Conservation (phyloP, 2,113 vertebrate species). For the Menura novaehollandiae region DNA sequence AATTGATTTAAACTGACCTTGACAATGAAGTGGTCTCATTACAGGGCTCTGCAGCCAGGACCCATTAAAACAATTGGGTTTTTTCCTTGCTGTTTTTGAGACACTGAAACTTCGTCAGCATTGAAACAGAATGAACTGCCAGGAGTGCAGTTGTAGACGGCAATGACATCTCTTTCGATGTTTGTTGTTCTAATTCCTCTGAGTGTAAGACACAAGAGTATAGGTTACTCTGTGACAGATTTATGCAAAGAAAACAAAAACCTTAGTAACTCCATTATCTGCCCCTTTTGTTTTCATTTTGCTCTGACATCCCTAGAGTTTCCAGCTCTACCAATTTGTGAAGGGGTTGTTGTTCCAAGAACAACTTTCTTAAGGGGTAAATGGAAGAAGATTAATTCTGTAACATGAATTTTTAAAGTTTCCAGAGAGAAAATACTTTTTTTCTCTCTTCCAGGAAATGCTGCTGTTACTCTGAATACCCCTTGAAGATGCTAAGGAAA, state of each 20-base stretch:
- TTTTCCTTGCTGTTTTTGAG: slow-evolving; percentile 20
- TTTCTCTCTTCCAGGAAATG: neutral
- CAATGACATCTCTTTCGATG: neutral
- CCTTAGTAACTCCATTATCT: neutral
- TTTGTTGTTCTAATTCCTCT: neutral
- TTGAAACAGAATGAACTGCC: slow-evolving; percentile 10
- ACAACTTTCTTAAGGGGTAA: neutral
- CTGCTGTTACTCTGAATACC: neutral
- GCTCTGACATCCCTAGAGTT: neutral
- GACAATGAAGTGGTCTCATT: neutral
- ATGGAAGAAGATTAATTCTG: neutral
- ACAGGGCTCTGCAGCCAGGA: neutral
- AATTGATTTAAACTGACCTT: slow-evolving; percentile 33
- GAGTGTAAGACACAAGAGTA: neutral
- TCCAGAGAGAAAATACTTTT: neutral
- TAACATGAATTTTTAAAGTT: neutral
- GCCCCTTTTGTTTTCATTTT: neutral
- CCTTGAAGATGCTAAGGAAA: neutral
- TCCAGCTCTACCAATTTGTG: neutral
- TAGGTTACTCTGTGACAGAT: neutral
- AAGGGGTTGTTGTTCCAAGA: neutral
- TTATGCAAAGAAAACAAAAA: neutral
- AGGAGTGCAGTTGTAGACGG: neutral
- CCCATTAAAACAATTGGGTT: neutral
- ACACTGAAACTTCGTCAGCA: neutral